These are phyloP conservation scores for Neodiprion lecontei DNA, from an alignment of 1,140 invertebrate genomes.

Conservation along the genomic window DNA sequence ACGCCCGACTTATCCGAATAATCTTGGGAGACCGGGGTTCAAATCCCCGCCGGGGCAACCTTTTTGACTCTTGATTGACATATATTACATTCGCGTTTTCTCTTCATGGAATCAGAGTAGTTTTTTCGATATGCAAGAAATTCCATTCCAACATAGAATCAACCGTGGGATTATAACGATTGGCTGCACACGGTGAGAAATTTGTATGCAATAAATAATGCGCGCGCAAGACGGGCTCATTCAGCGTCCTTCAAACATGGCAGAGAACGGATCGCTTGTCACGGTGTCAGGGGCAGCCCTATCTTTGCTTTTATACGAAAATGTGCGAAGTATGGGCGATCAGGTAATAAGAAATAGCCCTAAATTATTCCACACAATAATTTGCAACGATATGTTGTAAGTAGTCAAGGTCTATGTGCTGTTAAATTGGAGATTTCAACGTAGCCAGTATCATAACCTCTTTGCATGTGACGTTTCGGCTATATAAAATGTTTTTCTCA, in stretches of 20 bases:
- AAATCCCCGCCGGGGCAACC: not conserved
- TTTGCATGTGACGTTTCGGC: not conserved
- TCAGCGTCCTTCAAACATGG: conserved; percentile 44
- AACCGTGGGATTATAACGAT: too few species aligned
- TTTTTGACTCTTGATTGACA: not conserved
- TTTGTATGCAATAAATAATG: not conserved
- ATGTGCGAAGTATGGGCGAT: conserved; percentile 63
- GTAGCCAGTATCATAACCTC: not conserved
- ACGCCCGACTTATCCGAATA: not conserved
- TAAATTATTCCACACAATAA: conserved; percentile 18
- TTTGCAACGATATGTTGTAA: not conserved
- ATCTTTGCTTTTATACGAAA: conserved; percentile 70
- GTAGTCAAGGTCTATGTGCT: not conserved
- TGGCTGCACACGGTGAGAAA: too few species aligned
- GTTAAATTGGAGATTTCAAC: not conserved
- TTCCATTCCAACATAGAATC: too few species aligned
- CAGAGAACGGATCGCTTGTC: conserved; percentile 48
- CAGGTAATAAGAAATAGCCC: conserved; percentile 60
- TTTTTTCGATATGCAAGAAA: too few species aligned
- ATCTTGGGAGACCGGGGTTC: not conserved
- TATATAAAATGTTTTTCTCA: not conserved
- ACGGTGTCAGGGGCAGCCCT: conserved; percentile 66
- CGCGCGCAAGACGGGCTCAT: not conserved
- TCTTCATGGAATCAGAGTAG: too few species aligned
- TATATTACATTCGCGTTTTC: too few species aligned